Base-by-base conservation (phyloP, 2,888 invertebrate genomes). In the Agonum fuliginosum region DNA sequence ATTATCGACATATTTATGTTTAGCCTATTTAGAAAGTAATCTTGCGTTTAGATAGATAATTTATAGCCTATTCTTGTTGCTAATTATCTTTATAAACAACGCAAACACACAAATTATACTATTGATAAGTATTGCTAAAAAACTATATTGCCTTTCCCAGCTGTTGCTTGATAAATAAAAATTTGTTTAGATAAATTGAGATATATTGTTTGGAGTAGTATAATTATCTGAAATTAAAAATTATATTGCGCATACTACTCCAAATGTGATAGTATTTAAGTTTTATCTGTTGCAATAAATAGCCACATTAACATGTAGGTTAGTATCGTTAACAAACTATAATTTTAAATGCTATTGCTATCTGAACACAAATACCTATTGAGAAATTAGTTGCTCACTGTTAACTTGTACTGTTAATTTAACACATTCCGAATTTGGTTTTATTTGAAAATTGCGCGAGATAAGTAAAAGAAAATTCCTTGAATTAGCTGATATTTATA, bases 21-120 rank as follows among this genome's bases (percentile, higher is more conserved):
- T 34, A 34, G 34, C 34, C 62, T 62, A 58, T 58, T 58, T 58
- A 58, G 58, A 58, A 58, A 58, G 58, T 58, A 58, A 12, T 58
- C 24, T 27, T 58, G 20, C 48, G 48, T 48, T 48, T 48, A 19
- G 8, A 24, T 22, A 14, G 58, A 58, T 58, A 58, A 58, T 58
- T 58, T 58, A 58, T 58, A 58, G 14, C 58, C 30, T 48, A 48
- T 48, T 48, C 48, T 58, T 58, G 22, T 58, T 58, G 27, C 30
- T 27, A 58, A 58, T 58, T 58, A 30, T 58, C 30, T 24, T n/a
- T 30, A n/a, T 17, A 58, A 58, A 20, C 30, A 24, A 58, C 12
- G 14, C 30, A 17, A 6, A 65, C 3, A 65, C 37, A 65, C 65
- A 65, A 65, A 65, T 65, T 65, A 34, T 5, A 34, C 37, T 41